Conservation (phyloP, 1,140 invertebrate species). For the Lutraria rhynchaena region DNA sequence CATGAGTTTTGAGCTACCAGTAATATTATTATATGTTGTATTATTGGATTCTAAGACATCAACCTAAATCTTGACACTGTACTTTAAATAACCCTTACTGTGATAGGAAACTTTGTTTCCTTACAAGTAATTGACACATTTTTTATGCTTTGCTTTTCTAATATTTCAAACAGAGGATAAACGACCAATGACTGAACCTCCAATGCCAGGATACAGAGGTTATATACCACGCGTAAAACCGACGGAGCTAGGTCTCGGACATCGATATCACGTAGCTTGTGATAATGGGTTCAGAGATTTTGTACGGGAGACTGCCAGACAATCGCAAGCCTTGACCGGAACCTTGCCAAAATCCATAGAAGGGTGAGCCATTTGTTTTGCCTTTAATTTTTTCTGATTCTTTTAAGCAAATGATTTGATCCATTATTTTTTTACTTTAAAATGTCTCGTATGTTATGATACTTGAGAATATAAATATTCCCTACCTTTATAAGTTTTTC, state of each 20-base stretch:
- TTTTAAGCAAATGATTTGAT: too few relatives aligned
- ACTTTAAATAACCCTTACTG: too few relatives aligned
- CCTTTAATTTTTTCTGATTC: neutral
- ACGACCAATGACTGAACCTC: slow-evolving; percentile 76
- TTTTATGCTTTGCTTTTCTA: too few relatives aligned
- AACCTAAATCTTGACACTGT: too few relatives aligned
- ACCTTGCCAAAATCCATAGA: slow-evolving; percentile 61
- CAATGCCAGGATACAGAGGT: slow-evolving; percentile 82
- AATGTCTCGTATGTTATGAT: neutral
- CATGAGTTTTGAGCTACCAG: too few relatives aligned
- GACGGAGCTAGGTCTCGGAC: slow-evolving; percentile 80
- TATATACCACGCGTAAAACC: slow-evolving; percentile 80
- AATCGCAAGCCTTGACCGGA: slow-evolving; percentile 58
- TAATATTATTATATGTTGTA: too few relatives aligned
- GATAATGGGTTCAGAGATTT: slow-evolving; percentile 79
- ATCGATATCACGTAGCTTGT: slow-evolving; percentile 78
- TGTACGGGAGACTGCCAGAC: slow-evolving; percentile 68
- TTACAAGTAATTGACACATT: too few relatives aligned
- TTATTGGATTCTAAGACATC: too few relatives aligned
- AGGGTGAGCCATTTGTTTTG: slow-evolving; percentile 21
- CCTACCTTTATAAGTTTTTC: neutral
- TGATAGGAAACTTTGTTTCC: too few relatives aligned
- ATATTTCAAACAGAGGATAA: slow-evolving; percentile 67
- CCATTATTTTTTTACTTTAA: neutral
- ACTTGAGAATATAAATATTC: neutral